Evolutionary conservation across 2,113 vertebrate species (phyloP), one percentile per base, ranked within the genome.

Genomic region (Pogona vitticeps): DNA sequence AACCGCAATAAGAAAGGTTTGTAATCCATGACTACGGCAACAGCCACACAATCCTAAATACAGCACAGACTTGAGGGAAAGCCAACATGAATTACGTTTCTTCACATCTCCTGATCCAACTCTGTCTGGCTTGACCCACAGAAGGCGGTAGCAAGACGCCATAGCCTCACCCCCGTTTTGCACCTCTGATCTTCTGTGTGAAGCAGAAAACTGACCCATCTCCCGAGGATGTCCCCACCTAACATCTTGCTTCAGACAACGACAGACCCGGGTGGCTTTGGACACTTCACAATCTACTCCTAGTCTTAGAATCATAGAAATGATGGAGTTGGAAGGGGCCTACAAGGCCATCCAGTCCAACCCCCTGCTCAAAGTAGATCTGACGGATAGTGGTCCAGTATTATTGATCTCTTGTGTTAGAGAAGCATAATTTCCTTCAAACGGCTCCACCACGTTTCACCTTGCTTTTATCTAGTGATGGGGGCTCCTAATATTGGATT

Each of bases 1-100:
- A 94, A 71, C 83, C 86, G n/a, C 82, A 91, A 79, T 36, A 71
- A 83, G 23, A 84, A 86, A 86, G 87, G 88, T 84, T 92, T 73
- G 23, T 72, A 1, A 86, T 40, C 76, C 76, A 38, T 33, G 77
- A 63, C 88, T 85, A 71, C 33, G 89, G 38, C 71, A 87, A 86
- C 31, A 86, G 36, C 7, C 6, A 31, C 40, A 18, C n/a, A 0
- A 0, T 61, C 86, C 42, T 59, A 87, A 52, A 65, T 23, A 59
- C 33, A 63, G 40, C 0, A 0, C 1, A 3, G 26, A 52, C 58
- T 3, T 15, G 70, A 58, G 46, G 31, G 42, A 28, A 83, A 46
- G 26, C 23, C 1, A 26, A 3, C 18, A 6, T 18, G 56, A 2
- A 31, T 36, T 0, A 0, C 73, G 0, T 20, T 83, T 33, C 76